Conservation (phyloP, 2,113 vertebrate species). For the Anseranas semipalmata region DNA sequence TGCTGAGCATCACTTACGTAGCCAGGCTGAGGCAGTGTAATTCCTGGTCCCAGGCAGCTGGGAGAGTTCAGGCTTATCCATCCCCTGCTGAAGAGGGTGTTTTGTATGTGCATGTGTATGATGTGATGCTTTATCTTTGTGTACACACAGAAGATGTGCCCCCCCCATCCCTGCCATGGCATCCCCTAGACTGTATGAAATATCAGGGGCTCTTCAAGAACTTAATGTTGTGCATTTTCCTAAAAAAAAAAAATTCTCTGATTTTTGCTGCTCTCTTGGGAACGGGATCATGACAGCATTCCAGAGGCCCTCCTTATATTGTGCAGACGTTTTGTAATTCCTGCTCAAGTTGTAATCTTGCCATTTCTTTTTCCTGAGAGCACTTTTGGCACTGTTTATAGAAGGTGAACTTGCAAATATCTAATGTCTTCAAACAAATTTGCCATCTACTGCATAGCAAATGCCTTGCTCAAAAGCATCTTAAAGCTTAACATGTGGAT, state of each 20-base stretch:
- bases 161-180: fast-evolving
- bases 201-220: not conserved
- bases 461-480: not conserved
- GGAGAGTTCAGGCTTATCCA: not conserved
- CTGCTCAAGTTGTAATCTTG: not conserved
- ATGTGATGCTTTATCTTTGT: not conserved
- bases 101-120: fast-evolving
- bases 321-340: not conserved
- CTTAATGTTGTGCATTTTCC: not conserved
- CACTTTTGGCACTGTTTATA: constrained; percentile 5
- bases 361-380: constrained; percentile 14
- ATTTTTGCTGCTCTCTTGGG: not conserved
- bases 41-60: no score
- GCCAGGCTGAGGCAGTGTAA: not conserved
- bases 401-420: constrained; percentile 40
- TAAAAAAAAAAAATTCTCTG: constrained; percentile 3
- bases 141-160: not conserved
- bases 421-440: not conserved
- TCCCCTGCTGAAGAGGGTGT: fast-evolving
- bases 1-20: fast-evolving
- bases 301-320: not conserved
- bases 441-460: not conserved
- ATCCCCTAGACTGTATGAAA: not conserved
- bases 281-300: not conserved
- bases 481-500: not conserved